These are phyloP conservation scores for Hypanus sabinus DNA, from an alignment of 2,113 vertebrate species.

Conservation along the genomic window DNA sequence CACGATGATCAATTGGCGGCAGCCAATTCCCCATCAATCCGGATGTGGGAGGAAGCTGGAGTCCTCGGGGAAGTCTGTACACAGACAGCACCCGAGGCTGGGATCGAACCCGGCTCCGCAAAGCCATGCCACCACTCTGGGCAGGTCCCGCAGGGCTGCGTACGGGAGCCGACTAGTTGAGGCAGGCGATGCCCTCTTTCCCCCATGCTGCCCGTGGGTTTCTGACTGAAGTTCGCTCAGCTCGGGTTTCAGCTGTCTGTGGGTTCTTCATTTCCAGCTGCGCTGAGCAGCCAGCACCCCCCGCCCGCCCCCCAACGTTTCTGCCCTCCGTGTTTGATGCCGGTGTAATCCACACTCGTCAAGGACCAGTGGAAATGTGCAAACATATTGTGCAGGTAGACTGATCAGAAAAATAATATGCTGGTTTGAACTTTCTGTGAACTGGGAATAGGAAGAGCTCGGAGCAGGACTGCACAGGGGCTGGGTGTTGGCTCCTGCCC, in stretches of 20 bases:
- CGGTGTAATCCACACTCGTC: neutral
- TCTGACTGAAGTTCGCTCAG: neutral
- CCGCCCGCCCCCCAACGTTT: too few species aligned
- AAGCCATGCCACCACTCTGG: too few species aligned
- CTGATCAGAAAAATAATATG: too few species aligned
- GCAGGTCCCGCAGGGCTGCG: too few species aligned
- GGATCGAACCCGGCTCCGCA: too few species aligned
- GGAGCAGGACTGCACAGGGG: too few species aligned
- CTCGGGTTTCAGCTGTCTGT: neutral
- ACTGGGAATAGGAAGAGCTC: neutral
- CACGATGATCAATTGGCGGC: too few species aligned
- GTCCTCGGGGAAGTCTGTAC: too few species aligned
- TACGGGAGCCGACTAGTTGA: neutral
- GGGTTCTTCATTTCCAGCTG: neutral
- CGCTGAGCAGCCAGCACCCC: neutral
- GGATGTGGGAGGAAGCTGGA: too few species aligned
- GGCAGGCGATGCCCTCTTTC: neutral
- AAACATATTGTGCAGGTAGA: neutral
- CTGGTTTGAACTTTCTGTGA: neutral
- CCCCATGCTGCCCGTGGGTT: neutral
- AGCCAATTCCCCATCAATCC: too few species aligned
- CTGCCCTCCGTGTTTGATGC: neutral
- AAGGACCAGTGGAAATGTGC: neutral
- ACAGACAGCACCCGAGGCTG: too few species aligned
- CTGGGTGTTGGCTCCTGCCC: too few species aligned